phyloP scores from a whole-genome alignment of 2,888 invertebrate genomes.

The Dryomyza anilis region DNA sequence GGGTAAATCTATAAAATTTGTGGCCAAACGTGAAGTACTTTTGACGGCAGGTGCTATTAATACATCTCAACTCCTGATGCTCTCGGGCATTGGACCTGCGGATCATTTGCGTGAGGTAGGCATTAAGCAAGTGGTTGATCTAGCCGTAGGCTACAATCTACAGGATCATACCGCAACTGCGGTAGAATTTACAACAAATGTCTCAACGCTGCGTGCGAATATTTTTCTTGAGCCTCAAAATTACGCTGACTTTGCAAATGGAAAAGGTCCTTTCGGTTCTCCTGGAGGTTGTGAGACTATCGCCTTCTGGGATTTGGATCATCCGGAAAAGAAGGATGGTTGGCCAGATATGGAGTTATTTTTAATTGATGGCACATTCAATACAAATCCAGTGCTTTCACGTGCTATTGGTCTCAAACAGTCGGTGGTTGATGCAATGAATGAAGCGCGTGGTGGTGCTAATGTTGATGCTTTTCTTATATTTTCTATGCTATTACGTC shows the following conservation, averaged over 20 bases:
- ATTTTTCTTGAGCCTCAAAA: conserved; percentile 38
- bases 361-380: conserved; percentile 63
- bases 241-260: conserved; percentile 38
- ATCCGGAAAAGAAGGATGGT: conserved; percentile 59
- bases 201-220: conserved; percentile 42
- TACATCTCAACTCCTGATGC: conserved; percentile 81
- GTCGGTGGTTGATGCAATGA: conserved; percentile 60
- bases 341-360: conserved; percentile 75
- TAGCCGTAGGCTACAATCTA: conserved; percentile 69
- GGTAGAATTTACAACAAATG: conserved; percentile 67
- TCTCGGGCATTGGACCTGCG: conserved; percentile 74
- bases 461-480: conserved; percentile 61
- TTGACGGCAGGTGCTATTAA: conserved; percentile 79
- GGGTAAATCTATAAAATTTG: conserved; percentile 60
- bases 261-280: conserved; percentile 60
- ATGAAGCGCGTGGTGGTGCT: conserved; percentile 48
- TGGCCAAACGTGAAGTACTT: conserved; percentile 72
- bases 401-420: conserved; percentile 60
- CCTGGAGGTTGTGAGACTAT: conserved; percentile 70
- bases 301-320: conserved; percentile 67
- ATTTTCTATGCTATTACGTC: conserved; percentile 69
- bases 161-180: conserved; percentile 72
- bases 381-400: conserved; percentile 51
- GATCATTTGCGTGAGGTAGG: conserved; percentile 64
- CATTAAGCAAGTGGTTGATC: conserved; percentile 66